Conservation (phyloP, 2,888 invertebrate genomes). For the Branchipolynoe longqiensis region DNA sequence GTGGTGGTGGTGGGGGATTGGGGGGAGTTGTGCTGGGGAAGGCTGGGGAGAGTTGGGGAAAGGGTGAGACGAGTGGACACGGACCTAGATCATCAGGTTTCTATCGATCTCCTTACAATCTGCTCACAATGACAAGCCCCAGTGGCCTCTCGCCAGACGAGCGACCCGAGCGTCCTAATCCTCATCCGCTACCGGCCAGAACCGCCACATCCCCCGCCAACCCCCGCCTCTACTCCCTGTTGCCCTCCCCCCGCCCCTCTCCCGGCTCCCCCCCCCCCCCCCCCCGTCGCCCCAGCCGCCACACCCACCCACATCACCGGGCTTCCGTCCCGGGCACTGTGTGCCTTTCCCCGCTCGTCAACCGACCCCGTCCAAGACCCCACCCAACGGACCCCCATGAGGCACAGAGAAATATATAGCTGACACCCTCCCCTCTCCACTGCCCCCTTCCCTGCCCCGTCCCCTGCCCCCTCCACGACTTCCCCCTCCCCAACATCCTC, state of each 20-base stretch:
- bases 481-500: no score
- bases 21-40: not conserved
- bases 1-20: not conserved
- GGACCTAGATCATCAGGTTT: conserved; percentile 29
- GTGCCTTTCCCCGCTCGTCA: no score
- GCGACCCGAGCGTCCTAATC: conserved; percentile 22
- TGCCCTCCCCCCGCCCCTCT: not conserved
- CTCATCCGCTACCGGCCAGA: conserved; percentile 1
- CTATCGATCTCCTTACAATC: conserved; percentile 32
- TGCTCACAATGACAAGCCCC: conserved; percentile 36
- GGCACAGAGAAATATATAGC: no score
- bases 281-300: not conserved
- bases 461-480: no score
- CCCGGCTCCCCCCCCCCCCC: not conserved
- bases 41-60: not conserved
- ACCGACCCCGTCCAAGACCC: no score
- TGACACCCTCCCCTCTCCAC: no score
- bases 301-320: no score
- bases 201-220: conserved; percentile 25
- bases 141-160: conserved; percentile 16
- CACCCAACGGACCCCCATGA: no score
- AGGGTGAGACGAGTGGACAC: not conserved
- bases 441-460: no score
- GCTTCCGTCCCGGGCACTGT: no score
- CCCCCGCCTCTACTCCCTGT: not conserved